phyloP scores from a whole-genome alignment of 2,888 invertebrate species.

The Hanleya hanleyi region DNA sequence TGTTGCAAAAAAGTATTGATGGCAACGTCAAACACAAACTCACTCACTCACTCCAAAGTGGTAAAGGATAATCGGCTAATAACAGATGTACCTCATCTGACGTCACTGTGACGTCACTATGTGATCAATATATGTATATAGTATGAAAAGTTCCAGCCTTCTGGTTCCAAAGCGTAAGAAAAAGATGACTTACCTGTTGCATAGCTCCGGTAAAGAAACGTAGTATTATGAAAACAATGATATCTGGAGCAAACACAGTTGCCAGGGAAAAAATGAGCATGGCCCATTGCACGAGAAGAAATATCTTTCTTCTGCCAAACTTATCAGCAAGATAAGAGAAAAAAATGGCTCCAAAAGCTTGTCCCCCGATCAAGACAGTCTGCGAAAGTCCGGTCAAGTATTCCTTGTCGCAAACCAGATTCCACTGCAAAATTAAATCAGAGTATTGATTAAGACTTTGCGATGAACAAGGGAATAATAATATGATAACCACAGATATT shows the following conservation, averaged over 20 bases:
- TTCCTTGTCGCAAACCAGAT: neutral
- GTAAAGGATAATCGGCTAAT: too few relatives aligned
- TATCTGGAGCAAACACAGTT: neutral
- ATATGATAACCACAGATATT: too few relatives aligned
- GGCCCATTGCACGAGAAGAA: neutral
- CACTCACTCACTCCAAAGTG: too few relatives aligned
- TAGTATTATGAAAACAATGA: neutral
- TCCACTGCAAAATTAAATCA: constrained; percentile 1
- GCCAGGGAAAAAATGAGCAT: neutral
- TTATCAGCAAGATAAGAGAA: neutral
- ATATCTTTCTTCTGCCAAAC: neutral
- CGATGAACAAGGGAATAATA: too few relatives aligned
- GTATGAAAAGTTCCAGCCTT: too few relatives aligned
- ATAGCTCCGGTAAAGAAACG: neutral
- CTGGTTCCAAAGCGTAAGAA: too few relatives aligned
- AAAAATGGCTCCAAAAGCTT: constrained; percentile 5
- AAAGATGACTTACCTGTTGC: constrained; percentile 2
- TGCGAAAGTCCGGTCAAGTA: constrained; percentile 4
- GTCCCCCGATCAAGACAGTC: constrained; percentile 4
- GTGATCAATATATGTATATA: too few relatives aligned
- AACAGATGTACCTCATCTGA: too few relatives aligned
- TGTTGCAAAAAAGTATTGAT: too few relatives aligned
- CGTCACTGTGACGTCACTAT: too few relatives aligned
- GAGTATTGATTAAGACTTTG: too few relatives aligned
- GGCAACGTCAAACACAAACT: too few relatives aligned